Evolutionary conservation across 2,888 invertebrate genomes (phyloP).

Genomic region (Pterostichus madidus): DNA sequence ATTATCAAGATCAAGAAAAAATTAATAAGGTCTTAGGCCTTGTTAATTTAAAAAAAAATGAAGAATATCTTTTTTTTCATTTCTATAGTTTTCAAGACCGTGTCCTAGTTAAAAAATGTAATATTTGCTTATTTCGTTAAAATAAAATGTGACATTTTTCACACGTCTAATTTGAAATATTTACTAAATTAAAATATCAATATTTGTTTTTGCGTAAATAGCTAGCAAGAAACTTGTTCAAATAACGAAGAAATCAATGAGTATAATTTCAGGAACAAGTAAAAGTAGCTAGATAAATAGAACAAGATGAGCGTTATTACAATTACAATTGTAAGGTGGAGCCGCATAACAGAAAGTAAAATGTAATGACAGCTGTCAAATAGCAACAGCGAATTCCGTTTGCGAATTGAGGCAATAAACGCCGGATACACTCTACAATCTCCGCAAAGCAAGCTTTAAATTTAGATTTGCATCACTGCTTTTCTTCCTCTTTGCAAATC

Average conservation of each 20-base stretch:
- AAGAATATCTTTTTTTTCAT: no score
- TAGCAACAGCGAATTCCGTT: slow-evolving; percentile 22
- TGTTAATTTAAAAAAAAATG: no score
- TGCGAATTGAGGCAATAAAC: slow-evolving; percentile 44
- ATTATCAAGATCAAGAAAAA: no score
- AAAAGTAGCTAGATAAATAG: slow-evolving; percentile 39
- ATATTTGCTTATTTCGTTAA: slow-evolving; percentile 34
- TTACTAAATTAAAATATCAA: not conserved
- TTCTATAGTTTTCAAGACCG: no score
- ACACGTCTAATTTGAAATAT: not conserved
- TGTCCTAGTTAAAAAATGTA: no score
- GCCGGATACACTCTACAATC: slow-evolving; percentile 58
- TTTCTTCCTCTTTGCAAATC: slow-evolving; percentile 45
- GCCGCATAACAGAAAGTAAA: slow-evolving; percentile 32
- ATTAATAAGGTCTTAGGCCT: no score
- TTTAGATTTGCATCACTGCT: slow-evolving; percentile 55
- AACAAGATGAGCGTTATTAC: slow-evolving; percentile 19
- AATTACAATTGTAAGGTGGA: slow-evolving; percentile 32
- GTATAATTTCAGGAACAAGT: slow-evolving; percentile 14
- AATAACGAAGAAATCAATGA: slow-evolving; percentile 25
- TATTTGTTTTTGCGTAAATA: slow-evolving; percentile 12
- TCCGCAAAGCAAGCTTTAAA: slow-evolving; percentile 7
- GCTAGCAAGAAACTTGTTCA: slow-evolving; percentile 6
- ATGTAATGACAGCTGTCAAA: slow-evolving; percentile 55
- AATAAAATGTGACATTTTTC: not conserved